Evolutionary conservation across 2,113 vertebrate species (phyloP).

Genomic region (Notarius quadriscutis): DNA sequence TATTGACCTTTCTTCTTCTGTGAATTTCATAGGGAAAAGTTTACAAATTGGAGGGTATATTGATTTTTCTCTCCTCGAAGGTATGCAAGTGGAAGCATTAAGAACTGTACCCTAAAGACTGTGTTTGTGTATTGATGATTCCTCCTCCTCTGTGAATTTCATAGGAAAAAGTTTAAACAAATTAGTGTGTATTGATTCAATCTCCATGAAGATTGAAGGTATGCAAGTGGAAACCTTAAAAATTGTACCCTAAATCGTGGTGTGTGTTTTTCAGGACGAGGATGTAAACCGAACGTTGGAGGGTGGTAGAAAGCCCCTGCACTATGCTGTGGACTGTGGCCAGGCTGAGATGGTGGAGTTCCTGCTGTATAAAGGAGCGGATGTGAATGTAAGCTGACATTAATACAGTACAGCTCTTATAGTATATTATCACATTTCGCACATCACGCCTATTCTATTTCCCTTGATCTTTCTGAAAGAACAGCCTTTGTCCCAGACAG

Average conservation of each 20-base stretch:
- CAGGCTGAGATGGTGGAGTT: slow-evolving; percentile 86
- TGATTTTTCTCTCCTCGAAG: no score
- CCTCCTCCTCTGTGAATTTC: neutral
- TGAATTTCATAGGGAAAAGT: no score
- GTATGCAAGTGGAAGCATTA: no score
- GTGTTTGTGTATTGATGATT: neutral
- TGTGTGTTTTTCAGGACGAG: slow-evolving; percentile 74
- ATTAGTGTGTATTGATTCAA: slow-evolving; percentile 2
- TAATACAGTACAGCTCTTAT: neutral
- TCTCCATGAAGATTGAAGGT: neutral
- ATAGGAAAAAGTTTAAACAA: neutral
- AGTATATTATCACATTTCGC: neutral
- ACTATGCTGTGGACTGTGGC: slow-evolving; percentile 91
- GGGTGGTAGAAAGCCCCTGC: slow-evolving; percentile 89
- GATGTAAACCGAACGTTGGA: slow-evolving; percentile 90
- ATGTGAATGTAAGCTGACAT: slow-evolving; percentile 82
- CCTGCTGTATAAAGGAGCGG: slow-evolving; percentile 90
- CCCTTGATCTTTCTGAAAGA: neutral
- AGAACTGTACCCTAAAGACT: no score
- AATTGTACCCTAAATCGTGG: neutral
- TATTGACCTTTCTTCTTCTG: no score
- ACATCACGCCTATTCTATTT: neutral
- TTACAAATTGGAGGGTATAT: no score
- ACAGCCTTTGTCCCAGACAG: neutral
- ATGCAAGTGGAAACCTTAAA: slow-evolving; percentile 11